Evolutionary conservation across 2,888 invertebrate species (phyloP).

Genomic region (Philonicus albiceps): DNA sequence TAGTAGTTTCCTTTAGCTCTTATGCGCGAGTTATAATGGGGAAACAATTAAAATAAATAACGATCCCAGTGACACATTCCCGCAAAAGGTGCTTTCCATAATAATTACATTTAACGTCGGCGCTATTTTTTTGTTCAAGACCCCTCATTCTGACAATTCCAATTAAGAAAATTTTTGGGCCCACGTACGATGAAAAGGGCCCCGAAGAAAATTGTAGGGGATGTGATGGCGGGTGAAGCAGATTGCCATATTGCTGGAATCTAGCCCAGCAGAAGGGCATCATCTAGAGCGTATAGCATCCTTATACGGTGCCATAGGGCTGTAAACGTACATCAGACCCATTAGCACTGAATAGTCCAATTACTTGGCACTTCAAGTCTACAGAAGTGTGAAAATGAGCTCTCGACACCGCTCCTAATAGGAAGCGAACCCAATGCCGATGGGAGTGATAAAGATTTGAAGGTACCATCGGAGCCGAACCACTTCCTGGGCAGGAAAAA

Average conservation of each 20-base stretch:
- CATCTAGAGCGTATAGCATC: not conserved
- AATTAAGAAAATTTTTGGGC: slow-evolving; percentile 35
- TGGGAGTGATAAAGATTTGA: slow-evolving; percentile 25
- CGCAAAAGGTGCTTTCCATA: slow-evolving; percentile 9
- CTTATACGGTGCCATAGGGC: not conserved
- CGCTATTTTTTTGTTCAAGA: not conserved
- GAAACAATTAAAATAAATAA: slow-evolving; percentile 32
- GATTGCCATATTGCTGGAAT: not conserved
- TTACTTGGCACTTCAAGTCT: slow-evolving; percentile 37
- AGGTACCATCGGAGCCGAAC: not conserved
- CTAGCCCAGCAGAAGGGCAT: not conserved
- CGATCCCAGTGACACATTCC: slow-evolving; percentile 24
- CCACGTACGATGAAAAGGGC: not conserved
- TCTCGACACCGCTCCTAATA: slow-evolving; percentile 11
- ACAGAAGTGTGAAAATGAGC: slow-evolving; percentile 37
- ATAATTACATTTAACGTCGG: slow-evolving; percentile 24
- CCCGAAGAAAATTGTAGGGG: slow-evolving; percentile 25
- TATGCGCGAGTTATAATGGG: slow-evolving; percentile 1
- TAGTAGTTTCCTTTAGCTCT: not conserved
- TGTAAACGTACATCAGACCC: slow-evolving; percentile 17
- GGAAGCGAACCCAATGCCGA: not conserved
- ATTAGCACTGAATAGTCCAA: slow-evolving; percentile 39
- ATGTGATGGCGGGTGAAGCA: not conserved
- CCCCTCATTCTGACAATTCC: slow-evolving; percentile 16
- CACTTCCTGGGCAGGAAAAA: not conserved